Conservation (phyloP, 2,888 invertebrate species). For the Exocentrus adspersus region DNA sequence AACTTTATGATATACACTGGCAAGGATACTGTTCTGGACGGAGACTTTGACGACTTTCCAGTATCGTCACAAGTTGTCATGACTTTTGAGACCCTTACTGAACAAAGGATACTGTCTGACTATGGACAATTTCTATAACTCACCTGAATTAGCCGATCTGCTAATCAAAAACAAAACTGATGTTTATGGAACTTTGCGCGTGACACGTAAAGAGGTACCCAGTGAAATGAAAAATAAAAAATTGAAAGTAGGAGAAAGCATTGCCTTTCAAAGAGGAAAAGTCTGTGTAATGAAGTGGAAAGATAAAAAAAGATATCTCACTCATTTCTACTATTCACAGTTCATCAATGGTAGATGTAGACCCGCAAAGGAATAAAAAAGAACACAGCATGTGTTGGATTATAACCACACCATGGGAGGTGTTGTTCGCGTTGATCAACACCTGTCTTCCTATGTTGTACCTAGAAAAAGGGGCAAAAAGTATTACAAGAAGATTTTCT, state of each 20-base stretch:
- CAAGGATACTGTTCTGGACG: too few relatives aligned
- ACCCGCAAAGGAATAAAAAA: neutral
- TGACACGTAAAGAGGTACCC: neutral
- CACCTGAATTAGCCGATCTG: neutral
- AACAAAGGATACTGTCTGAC: neutral
- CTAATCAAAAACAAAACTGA: neutral
- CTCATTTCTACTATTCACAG: neutral
- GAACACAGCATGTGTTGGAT: neutral
- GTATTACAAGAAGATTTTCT: neutral
- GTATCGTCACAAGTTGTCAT: too few relatives aligned
- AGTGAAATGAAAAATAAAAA: neutral
- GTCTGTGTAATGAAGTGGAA: neutral
- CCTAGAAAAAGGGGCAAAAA: neutral
- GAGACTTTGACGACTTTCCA: too few relatives aligned
- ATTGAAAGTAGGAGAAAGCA: neutral
- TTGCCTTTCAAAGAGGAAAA: neutral
- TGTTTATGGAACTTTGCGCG: neutral
- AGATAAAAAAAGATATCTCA: neutral
- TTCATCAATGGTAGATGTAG: neutral
- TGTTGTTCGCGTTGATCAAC: neutral
- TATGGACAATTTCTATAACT: neutral
- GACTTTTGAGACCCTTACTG: too few relatives aligned
- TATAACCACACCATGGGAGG: slow-evolving; percentile 8
- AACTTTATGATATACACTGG: too few relatives aligned
- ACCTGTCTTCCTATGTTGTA: neutral